Conservation (phyloP, 35 echinoderm and acorn worm genomes). For the Acanthaster planci region DNA sequence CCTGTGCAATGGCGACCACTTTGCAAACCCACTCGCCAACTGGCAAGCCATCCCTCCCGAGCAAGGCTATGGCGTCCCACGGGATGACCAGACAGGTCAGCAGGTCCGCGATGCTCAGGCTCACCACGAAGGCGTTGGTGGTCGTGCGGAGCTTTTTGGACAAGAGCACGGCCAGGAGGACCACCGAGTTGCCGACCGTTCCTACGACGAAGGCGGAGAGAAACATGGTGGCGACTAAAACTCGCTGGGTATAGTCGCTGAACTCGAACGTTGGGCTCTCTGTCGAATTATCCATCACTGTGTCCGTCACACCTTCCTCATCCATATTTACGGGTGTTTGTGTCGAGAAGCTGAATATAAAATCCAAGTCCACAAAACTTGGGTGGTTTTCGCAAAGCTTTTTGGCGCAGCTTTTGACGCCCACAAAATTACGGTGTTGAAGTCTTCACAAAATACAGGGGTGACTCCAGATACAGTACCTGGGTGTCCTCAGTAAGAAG, state of each 20-base stretch:
- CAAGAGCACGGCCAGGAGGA: slow-evolving; percentile 50
- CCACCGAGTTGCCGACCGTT: slow-evolving; percentile 45
- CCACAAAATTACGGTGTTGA: too few species aligned
- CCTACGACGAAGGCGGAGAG: slow-evolving; percentile 45
- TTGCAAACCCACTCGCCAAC: slow-evolving; percentile 4
- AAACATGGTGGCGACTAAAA: slow-evolving; percentile 49
- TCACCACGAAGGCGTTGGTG: slow-evolving; percentile 94
- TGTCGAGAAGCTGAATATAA: too few species aligned
- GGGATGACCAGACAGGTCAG: slow-evolving; percentile 68
- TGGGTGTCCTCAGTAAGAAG: too few species aligned
- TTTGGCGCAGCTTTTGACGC: too few species aligned
- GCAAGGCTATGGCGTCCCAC: slow-evolving; percentile 69
- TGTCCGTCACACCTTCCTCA: too few species aligned
- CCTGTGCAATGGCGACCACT: not conserved
- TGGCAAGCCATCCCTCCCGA: slow-evolving; percentile 20
- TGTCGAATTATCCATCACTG: not conserved
- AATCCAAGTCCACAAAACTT: too few species aligned
- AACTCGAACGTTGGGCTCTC: slow-evolving; percentile 22
- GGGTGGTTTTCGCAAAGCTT: too few species aligned
- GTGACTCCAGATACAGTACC: too few species aligned
- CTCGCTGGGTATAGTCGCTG: slow-evolving; percentile 43
- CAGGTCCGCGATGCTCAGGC: slow-evolving; percentile 81
- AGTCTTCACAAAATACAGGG: too few species aligned
- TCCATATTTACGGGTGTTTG: too few species aligned
- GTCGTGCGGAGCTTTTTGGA: slow-evolving; percentile 76